These are phyloP conservation scores for Sinocyclocheilus grahami DNA, from an alignment of 2,113 vertebrate species.

Conservation along the genomic window DNA sequence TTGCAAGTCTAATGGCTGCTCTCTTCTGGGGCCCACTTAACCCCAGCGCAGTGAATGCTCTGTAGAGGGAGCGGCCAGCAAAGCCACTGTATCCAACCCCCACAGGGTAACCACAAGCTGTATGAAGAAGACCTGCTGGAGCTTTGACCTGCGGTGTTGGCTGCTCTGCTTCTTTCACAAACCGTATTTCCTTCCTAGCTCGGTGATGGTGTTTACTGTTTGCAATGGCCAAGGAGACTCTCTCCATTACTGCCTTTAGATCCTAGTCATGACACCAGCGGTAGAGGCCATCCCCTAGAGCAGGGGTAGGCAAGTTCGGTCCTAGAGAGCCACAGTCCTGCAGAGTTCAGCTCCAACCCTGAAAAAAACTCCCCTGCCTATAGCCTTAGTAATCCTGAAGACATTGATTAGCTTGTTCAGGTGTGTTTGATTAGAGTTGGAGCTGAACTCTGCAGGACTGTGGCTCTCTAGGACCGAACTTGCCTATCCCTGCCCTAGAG, in stretches of 20 bases:
- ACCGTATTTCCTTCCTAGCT: not conserved
- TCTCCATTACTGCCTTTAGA: not conserved
- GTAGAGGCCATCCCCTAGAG: not conserved
- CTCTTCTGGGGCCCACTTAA: not conserved
- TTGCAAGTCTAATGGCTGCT: not conserved
- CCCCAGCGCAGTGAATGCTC: not conserved
- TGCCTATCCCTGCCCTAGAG: not conserved
- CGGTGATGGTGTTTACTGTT: not conserved
- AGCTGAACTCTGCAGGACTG: too few relatives aligned
- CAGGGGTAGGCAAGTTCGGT: too few relatives aligned
- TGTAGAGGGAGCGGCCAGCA: not conserved
- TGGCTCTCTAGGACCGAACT: too few relatives aligned
- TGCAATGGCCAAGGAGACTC: not conserved
- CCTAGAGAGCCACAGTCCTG: too few relatives aligned
- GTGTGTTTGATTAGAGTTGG: too few relatives aligned
- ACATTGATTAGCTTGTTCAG: too few relatives aligned
- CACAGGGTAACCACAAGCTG: not conserved
- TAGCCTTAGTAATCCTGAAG: too few relatives aligned
- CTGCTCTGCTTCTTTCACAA: not conserved
- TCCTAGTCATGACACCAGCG: not conserved
- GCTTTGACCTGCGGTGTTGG: not conserved
- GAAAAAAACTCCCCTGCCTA: too few relatives aligned
- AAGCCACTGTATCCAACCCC: not conserved
- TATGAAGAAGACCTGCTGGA: not conserved
- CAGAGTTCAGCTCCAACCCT: too few relatives aligned